Evolutionary conservation across 2,888 invertebrate species (phyloP), one percentile per base, ranked within the genome.

Genomic region (Crepidodera aurea): DNA sequence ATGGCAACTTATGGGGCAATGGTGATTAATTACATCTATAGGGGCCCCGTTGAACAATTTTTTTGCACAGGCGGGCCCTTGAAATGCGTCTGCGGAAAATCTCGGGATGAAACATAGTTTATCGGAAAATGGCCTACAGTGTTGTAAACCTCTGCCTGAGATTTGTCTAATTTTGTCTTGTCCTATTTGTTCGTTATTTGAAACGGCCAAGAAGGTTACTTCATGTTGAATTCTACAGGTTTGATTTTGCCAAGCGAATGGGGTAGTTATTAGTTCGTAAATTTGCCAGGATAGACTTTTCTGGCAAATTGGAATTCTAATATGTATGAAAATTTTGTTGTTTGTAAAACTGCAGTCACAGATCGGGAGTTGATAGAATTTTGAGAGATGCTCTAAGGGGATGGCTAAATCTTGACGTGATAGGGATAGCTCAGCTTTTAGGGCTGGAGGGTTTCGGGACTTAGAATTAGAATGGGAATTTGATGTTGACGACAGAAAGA

Each of bases 1-100:
- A 25, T 68, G 67, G 37, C 65, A 67, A n/a, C 15, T 48, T 34
- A 69, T 56, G 1, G 66, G 56, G 29, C 69, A 69, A 25, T 68
- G 54, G 7, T 61, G 34, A 25, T 25, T 62, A 1, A 69, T 34
- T 10, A 66, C 64, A 10, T 64, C 53, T 3, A 69, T 60, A 3
- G 69, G 62, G 8, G 66, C 61, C 1, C 68, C 69, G n/a, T 51
- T 34, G 18, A 55, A 65, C 12, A 69, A 16, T 39, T 56, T 64
- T 27, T 55, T 55, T 6, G 66, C 65, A 32, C 69, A 68, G 1
- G 18, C 29, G 13, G 66, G 65, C 1, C 29, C 29, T 5, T 29
- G 29, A 8, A 29, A 29, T 2, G 8, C 42, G 18, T 3, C 62
- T 60, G 32, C 68, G 2, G 55, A 57, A 25, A 66, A 69, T 29